Percentiles rank a stretch among this genome's conserved stretches.
These are phyloP conservation scores for Onychorhynchus coronatus DNA, from an alignment of 2,113 vertebrate species.

Conservation along the genomic window DNA sequence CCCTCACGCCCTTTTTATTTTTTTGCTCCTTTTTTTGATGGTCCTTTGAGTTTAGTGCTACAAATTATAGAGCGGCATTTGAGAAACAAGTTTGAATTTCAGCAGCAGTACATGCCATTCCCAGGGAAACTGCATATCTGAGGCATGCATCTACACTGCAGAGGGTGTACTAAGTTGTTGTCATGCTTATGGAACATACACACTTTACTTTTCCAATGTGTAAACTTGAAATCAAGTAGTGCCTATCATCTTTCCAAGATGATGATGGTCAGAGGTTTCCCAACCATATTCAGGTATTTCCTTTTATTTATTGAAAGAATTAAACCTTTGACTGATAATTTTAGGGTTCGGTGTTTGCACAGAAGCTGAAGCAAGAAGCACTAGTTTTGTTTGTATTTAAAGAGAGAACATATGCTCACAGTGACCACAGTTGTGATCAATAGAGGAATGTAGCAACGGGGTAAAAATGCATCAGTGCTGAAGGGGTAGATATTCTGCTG, in stretches of 20 bases:
- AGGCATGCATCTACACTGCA: not conserved
- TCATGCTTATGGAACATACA: not conserved
- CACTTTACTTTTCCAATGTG: constrained; percentile 7
- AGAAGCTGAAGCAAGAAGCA: constrained; percentile 32
- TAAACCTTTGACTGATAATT: constrained; percentile 44
- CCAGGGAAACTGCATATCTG: not conserved
- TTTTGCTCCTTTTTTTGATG: not conserved
- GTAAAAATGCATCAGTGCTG: not conserved
- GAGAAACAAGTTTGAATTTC: constrained; percentile 21
- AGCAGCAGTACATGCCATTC: not conserved
- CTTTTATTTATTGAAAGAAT: constrained; percentile 4
- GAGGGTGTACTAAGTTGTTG: not conserved
- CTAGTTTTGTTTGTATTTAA: not conserved
- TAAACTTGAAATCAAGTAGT: constrained; percentile 56
- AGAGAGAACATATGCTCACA: not conserved
- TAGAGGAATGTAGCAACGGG: not conserved
- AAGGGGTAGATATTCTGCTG: not conserved
- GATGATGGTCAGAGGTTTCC: constrained; percentile 53
- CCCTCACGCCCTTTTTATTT: not conserved
- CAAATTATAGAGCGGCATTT: not conserved
- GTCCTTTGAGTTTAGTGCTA: not conserved
- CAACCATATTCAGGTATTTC: constrained; percentile 43
- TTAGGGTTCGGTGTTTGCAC: constrained; percentile 23
- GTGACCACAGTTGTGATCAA: not conserved
- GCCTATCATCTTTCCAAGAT: constrained; percentile 49